Percentiles rank a stretch among this genome's conserved stretches.
phyloP scores from a whole-genome alignment of 2,888 invertebrate species.

The Chrysina gloriosa region DNA sequence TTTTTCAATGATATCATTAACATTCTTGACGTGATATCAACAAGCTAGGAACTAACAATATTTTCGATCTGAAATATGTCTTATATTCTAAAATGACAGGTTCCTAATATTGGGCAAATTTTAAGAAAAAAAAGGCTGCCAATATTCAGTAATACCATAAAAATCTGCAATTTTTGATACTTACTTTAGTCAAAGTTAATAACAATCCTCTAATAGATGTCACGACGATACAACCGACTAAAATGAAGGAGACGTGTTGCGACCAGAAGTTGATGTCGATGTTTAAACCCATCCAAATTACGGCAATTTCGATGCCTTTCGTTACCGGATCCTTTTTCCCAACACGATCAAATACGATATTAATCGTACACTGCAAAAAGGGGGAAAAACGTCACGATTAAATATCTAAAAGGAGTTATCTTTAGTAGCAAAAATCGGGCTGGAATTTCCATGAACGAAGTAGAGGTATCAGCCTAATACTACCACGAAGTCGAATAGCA shows the following conservation, averaged over 20 bases:
- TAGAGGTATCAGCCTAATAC: too few relatives aligned
- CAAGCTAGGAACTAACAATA: too few relatives aligned
- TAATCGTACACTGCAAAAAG: conserved; percentile 87
- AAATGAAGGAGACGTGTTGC: conserved; percentile 96
- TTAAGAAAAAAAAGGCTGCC: conserved; percentile 1
- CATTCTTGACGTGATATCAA: too few relatives aligned
- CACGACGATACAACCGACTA: conserved; percentile 97
- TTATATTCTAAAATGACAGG: too few relatives aligned
- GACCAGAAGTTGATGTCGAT: conserved; percentile 99
- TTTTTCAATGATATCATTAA: too few relatives aligned
- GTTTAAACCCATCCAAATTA: conserved; percentile 95
- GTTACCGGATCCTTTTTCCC: conserved; percentile 99
- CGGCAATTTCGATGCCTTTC: conserved; percentile 93
- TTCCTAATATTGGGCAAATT: too few relatives aligned
- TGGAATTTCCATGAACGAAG: too few relatives aligned
- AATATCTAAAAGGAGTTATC: not conserved
- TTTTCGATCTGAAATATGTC: too few relatives aligned
- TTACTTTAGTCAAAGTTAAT: conserved; percentile 95
- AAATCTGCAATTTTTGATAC: not conserved
- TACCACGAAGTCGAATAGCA: too few relatives aligned
- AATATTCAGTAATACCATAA: not conserved
- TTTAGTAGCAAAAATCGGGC: conserved; percentile 26
- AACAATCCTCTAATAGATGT: conserved; percentile 97
- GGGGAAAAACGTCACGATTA: not conserved
- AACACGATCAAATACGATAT: conserved; percentile 98